Conservation (phyloP, 2,113 vertebrate species). For the Coturnix japonica region DNA sequence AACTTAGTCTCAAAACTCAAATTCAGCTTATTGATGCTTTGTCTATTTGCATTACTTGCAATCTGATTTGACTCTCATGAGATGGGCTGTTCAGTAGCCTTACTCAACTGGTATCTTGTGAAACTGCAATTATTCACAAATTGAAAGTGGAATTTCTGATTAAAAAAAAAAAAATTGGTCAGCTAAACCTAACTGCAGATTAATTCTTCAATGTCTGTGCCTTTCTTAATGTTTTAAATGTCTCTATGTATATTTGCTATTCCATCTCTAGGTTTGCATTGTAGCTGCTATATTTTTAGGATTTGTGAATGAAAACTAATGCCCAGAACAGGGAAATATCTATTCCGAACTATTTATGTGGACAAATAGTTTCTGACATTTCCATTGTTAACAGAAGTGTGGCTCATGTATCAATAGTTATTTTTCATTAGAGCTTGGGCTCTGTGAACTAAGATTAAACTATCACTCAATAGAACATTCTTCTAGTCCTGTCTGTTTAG, state of each 20-base stretch:
- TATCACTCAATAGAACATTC: background rate
- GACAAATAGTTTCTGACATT: background rate
- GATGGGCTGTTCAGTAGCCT: background rate
- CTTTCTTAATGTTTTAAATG: background rate
- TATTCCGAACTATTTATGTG: background rate
- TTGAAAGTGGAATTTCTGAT: background rate
- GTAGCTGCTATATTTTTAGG: background rate
- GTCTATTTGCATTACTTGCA: background rate
- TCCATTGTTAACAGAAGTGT: background rate
- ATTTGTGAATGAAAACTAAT: background rate
- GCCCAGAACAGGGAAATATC: background rate
- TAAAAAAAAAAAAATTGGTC: background rate
- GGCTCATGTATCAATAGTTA: background rate
- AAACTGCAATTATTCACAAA: background rate
- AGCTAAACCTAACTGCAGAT: background rate
- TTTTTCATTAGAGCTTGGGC: background rate
- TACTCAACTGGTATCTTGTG: background rate
- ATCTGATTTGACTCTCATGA: background rate
- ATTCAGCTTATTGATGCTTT: background rate
- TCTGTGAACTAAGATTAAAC: background rate
- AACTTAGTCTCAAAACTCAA: background rate
- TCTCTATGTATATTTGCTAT: fast-evolving
- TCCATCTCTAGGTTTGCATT: background rate
- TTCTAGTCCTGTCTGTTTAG: background rate
- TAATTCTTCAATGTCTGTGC: background rate